Evolutionary conservation across 1,140 invertebrate species (phyloP), one percentile per base, ranked within the genome.

Genomic region (Drosophila subpulchrella): DNA sequence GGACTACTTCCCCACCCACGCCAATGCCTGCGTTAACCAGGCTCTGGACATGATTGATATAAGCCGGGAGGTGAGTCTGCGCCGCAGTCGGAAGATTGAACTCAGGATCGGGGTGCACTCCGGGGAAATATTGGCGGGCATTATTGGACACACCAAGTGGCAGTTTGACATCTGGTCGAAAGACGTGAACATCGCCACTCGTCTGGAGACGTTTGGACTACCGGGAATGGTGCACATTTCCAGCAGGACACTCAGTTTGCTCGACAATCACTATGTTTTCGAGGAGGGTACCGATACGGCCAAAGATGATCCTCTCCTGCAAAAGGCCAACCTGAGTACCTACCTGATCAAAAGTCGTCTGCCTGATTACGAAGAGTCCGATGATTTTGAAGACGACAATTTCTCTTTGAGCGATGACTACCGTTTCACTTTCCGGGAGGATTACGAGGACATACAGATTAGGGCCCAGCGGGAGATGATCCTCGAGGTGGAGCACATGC

Each of bases 81-180:
- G 95, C 15, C 94, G 95, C 1, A 94, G 95, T 4, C 93, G 98
- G 6, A 95, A 97, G 74, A 96, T 99, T 8, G 96, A 98, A 86
- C 98, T 99, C 97, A 93, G 98, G 74, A 98, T 99, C 71, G 98
- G 98, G 0, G 95, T 99, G 2, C 98, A 99, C 92, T 97, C 96
- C 17, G 98, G 98, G 0, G 96, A 95, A 80, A 97, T 99, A 32
- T 93, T 98, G 6, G 96, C 97, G 57, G 98, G 98, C 0, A 94
- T 99, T 2, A 94, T 99, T 15, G 98, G 98, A 0, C 94, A 96
- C 3, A 95, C 95, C 58, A 99, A 99, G 93, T 98, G 97, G 97
- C 98, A 99, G 92, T 99, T 96, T 91, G 98, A 99, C 91, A 96
- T 99, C 74, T 99, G 98, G 97, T 98, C 97, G 0, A 95, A 96